A percentile compares a stretch with the other conserved stretches of the same genome.
phyloP scores from a whole-genome alignment of 2,113 vertebrate genomes.

The Alces alces region DNA sequence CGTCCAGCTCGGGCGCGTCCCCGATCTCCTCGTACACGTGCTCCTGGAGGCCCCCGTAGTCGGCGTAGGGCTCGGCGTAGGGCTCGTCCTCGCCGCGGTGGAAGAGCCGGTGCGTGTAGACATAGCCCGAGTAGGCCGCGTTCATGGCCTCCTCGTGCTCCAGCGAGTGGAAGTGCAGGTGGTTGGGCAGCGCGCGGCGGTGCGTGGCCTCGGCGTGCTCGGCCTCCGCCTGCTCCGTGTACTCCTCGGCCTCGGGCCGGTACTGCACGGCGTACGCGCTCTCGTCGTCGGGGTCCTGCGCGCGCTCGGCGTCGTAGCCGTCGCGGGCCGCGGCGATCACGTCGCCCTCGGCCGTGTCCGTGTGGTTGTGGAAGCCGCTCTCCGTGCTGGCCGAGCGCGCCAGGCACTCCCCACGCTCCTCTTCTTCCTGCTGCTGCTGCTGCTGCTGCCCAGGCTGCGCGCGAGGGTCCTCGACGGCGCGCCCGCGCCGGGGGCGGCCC shows the following conservation, averaged over 20 bases:
- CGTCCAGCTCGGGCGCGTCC: constrained; percentile 82
- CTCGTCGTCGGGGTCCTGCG: constrained; percentile 85
- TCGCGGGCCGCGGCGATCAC: constrained; percentile 83
- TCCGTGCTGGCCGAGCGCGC: constrained; percentile 95
- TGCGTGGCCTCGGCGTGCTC: constrained; percentile 86
- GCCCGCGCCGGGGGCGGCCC: constrained; percentile 55
- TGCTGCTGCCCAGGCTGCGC: constrained; percentile 59
- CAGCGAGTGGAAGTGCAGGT: constrained; percentile 83
- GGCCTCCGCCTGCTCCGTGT: constrained; percentile 91
- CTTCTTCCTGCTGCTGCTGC: constrained; percentile 78
- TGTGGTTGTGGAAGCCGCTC: constrained; percentile 96
- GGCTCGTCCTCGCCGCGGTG: constrained; percentile 84
- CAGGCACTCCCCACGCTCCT: constrained; percentile 81
- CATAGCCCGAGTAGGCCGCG: constrained; percentile 90
- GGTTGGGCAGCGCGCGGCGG: constrained; percentile 79
- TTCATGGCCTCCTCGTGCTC: constrained; percentile 87
- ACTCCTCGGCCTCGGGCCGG: constrained; percentile 92
- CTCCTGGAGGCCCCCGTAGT: constrained; percentile 89
- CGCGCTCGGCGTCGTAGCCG: constrained; percentile 76
- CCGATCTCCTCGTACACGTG: constrained; percentile 97
- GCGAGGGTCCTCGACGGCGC: constrained; percentile 68
- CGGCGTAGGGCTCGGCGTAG: constrained; percentile 91
- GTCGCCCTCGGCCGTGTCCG: constrained; percentile 93
- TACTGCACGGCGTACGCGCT: constrained; percentile 83
- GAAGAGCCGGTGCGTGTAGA: constrained; percentile 87